A percentile compares a stretch with the other conserved stretches of the same genome.
Evolutionary conservation across 2,888 invertebrate species (phyloP).

Genomic region (Oasisia sp.): DNA sequence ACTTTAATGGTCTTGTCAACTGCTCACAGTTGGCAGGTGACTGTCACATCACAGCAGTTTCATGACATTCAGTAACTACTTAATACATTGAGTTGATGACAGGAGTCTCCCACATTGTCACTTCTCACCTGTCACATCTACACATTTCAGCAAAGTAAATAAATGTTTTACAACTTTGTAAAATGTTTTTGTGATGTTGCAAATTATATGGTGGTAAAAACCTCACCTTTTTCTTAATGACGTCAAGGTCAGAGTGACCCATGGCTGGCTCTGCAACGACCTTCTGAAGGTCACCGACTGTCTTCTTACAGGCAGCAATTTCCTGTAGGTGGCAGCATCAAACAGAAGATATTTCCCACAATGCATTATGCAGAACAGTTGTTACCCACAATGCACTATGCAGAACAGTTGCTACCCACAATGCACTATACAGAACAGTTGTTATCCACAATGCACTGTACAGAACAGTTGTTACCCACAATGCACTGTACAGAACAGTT

Average conservation of each 20-base stretch:
- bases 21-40: too few species aligned
- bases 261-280: slow-evolving; percentile 76
- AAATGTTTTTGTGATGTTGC: background rate
- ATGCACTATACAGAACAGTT: too few species aligned
- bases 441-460: too few species aligned
- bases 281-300: slow-evolving; percentile 76
- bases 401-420: too few species aligned
- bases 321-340: slow-evolving; percentile 66
- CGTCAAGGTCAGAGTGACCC: slow-evolving; percentile 74
- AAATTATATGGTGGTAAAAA: background rate
- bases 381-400: too few species aligned
- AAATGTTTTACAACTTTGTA: background rate
- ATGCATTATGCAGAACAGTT: background rate
- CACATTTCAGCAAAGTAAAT: background rate
- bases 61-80: too few species aligned
- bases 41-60: too few species aligned
- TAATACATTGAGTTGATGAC: too few species aligned
- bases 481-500: background rate
- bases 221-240: slow-evolving; percentile 33
- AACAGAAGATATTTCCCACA: background rate
- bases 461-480: too few species aligned
- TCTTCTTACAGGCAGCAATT: slow-evolving; percentile 73
- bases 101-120: too few species aligned
- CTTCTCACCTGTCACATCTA: too few species aligned
- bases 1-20: too few species aligned